Evolutionary conservation across 2,113 vertebrate species (phyloP), one percentile per base, ranked within the genome.

Genomic region (Ochotona princeps): DNA sequence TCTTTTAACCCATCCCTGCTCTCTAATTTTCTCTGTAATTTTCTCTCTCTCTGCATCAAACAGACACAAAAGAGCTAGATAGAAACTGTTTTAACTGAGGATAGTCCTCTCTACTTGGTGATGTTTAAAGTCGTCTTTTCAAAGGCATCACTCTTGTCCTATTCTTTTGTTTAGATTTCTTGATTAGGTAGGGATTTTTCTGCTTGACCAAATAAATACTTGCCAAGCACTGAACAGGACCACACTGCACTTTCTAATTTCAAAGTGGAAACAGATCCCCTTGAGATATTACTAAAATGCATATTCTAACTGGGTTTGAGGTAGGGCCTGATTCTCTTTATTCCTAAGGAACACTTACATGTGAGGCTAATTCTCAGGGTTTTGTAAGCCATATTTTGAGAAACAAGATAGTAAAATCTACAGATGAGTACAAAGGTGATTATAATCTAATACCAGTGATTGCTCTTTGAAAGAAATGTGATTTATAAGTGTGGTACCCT

Each of bases 111-210:
- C 21, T 6, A 12, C 32, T 65, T 57, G 21, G 15, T 63, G 0
- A 17, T 44, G 47, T 67, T 84, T 83, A 35, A 83, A 69, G 4
- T 0, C 54, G 5, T 84, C 32, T 87, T 61, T 83, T 47, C 79
- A 72, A 67, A 38, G 23, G 32, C n/a, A 14, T 80, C 38, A 83
- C 5, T 35, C n/a, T 15, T 82, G 1, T 2, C n/a, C 80, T 80
- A 65, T 83, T 87, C n/a, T 69, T 87, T 70, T 92, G 15, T 63
- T 23, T n/a, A 61, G 17, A 83, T 67, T 70, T 87, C 51, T 79
- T 72, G 20, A 21, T 17, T 38, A 89, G 10, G 28, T 18, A 54
- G 6, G 13, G 13, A 66, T 72, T 86, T 85, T 89, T 89, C 70
- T 78, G 61, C 25, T 60, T 67, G 25, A 83, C 21, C 28, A 10